These are phyloP conservation scores for Felis catus DNA, from an alignment of 2,113 vertebrate genomes.

Conservation along the genomic window DNA sequence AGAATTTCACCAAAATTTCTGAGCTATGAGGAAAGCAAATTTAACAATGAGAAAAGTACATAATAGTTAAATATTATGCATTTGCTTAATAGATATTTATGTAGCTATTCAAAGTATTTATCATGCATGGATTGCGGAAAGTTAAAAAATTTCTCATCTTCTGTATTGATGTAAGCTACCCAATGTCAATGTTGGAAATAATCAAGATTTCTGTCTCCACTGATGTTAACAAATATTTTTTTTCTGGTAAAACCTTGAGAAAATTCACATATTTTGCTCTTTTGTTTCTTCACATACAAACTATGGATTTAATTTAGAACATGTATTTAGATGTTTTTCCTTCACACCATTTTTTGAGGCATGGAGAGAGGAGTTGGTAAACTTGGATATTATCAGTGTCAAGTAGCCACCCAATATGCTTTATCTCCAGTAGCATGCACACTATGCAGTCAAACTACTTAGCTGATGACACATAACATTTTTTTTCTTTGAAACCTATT, in stretches of 20 bases:
- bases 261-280: not conserved
- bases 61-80: constrained; percentile 41
- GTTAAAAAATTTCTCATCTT: not conserved
- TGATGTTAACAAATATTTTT: not conserved
- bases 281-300: not conserved
- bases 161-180: not conserved
- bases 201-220: not conserved
- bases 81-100: constrained; percentile 39
- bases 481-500: not conserved
- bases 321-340: not conserved
- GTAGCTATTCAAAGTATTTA: not conserved
- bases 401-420: not conserved
- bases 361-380: not conserved
- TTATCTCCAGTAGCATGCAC: not conserved
- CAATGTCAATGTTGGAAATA: not conserved
- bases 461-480: not conserved
- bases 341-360: not conserved
- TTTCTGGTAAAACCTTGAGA: not conserved
- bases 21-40: constrained; percentile 44
- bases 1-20: constrained; percentile 13
- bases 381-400: not conserved
- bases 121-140: not conserved
- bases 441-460: not conserved
- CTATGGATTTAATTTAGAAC: not conserved
- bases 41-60: constrained; percentile 45